Evolutionary conservation across 2,888 invertebrate species (phyloP).

Genomic region (Charanyca ferruginea): DNA sequence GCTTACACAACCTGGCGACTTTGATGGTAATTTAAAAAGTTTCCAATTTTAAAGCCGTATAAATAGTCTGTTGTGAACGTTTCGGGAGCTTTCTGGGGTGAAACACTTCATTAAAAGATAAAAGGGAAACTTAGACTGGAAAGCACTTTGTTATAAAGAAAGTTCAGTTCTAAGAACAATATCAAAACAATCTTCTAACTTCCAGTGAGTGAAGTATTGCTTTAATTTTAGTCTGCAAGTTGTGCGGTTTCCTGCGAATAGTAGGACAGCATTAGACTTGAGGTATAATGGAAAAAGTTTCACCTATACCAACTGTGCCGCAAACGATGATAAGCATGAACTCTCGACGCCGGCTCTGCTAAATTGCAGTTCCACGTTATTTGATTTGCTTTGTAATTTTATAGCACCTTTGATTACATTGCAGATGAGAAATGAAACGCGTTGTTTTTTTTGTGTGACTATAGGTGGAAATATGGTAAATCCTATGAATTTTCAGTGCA

Average conservation of each 20-base stretch:
- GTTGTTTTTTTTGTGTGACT: background rate
- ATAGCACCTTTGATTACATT: slow-evolving; percentile 27
- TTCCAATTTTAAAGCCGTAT: slow-evolving; percentile 56
- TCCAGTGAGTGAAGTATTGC: slow-evolving; percentile 55
- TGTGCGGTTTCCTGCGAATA: slow-evolving; percentile 47
- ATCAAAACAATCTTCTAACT: slow-evolving; percentile 60
- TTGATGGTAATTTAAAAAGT: slow-evolving; percentile 60
- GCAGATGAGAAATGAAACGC: slow-evolving; percentile 27
- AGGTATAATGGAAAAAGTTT: slow-evolving; percentile 56
- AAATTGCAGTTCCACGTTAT: slow-evolving; percentile 47
- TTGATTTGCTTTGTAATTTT: slow-evolving; percentile 45
- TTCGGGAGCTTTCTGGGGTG: slow-evolving; percentile 59
- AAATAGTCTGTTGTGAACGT: slow-evolving; percentile 55
- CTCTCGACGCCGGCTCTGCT: slow-evolving; percentile 16
- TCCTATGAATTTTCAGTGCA: slow-evolving; percentile 16
- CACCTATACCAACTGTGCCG: slow-evolving; percentile 24
- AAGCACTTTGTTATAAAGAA: slow-evolving; percentile 65
- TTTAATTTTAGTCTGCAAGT: slow-evolving; percentile 60
- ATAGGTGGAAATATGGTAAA: slow-evolving; percentile 4
- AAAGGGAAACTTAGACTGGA: slow-evolving; percentile 68
- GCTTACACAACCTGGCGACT: slow-evolving; percentile 51
- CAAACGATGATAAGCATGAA: slow-evolving; percentile 42
- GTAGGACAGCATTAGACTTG: slow-evolving; percentile 41
- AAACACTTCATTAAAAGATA: slow-evolving; percentile 74
- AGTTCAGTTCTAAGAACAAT: slow-evolving; percentile 60